phyloP scores from a whole-genome alignment of 2,113 vertebrate genomes.

The Percopsis transmontana region DNA sequence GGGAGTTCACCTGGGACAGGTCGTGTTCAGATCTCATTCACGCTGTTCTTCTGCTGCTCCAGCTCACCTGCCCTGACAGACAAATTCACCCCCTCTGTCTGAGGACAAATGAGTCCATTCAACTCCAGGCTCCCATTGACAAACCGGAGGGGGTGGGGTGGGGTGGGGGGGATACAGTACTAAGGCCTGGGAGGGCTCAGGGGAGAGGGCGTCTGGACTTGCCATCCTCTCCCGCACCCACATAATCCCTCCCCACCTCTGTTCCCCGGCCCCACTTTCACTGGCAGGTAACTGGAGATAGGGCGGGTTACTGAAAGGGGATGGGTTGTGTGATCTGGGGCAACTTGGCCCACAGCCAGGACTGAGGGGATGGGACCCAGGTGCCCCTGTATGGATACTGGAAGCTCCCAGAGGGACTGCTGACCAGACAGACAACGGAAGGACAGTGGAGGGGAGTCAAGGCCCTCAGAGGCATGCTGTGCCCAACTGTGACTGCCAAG shows the following conservation, averaged over 20 bases:
- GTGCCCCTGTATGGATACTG: slow-evolving; percentile 63
- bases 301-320: slow-evolving; percentile 30
- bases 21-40: slow-evolving; percentile 71
- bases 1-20: slow-evolving; percentile 74
- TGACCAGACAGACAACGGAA: slow-evolving; percentile 63
- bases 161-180: slow-evolving; percentile 62
- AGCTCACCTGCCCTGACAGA: slow-evolving; percentile 71
- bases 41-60: slow-evolving; percentile 49
- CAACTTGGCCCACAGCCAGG: slow-evolving; percentile 61
- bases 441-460: slow-evolving; percentile 48
- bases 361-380: slow-evolving; percentile 56
- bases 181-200: slow-evolving; percentile 71
- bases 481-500: slow-evolving; percentile 51
- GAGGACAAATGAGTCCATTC: slow-evolving; percentile 75
- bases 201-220: slow-evolving; percentile 77
- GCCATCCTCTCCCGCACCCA: slow-evolving; percentile 73
- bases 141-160: slow-evolving; percentile 54
- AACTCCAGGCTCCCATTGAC: slow-evolving; percentile 72
- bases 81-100: slow-evolving; percentile 78
- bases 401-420: slow-evolving; percentile 68
- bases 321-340: slow-evolving; percentile 50
- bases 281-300: slow-evolving; percentile 76
- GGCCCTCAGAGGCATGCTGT: slow-evolving; percentile 60
- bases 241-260: slow-evolving; percentile 65
- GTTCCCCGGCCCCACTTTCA: slow-evolving; percentile 63